Evolutionary conservation across 2,113 vertebrate species (phyloP), one percentile per base, ranked within the genome.

Genomic region (Pogonocichla stellata): DNA sequence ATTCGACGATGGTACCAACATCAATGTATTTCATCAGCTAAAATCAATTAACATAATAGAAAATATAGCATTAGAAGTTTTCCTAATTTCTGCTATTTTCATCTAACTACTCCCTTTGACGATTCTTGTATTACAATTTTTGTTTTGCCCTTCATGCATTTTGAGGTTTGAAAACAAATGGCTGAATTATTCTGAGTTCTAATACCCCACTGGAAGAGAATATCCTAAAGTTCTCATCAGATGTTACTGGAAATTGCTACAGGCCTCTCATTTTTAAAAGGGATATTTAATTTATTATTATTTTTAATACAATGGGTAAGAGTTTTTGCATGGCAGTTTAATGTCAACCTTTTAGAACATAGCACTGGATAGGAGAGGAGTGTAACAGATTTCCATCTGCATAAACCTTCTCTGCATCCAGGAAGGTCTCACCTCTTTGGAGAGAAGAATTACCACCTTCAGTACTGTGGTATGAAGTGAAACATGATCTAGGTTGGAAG

Each of bases 271-370:
- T 40, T 82, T 74, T 28, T 38, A 13, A 34, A 29, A 60, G 10
- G 3, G 8, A 3, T 60, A 15, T 23, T 65, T 43, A 36, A 3
- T 20, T 53, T 48, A 19, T 34, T 14, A 20, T 25, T 77, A 69
- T 50, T 42, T 22, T n/a, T 16, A 8, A 48, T 19, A 5, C 1
- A 62, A 14, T 5, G 3, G 2, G 3, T 25, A 20, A 33, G 7
- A 5, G 14, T 5, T 77, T 81, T 64, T 86, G 50, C 79, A 22
- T 20, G 28, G 10, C 8, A 34, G 4, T 26, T 70, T 34, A 67
- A 79, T 31, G 34, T 42, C 47, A 33, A 42, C 4, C 3, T 28
- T 42, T 69, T 19, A 83, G 38, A 78, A 70, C 6, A 13, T 8
- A 29, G 3, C 65, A 26, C 20, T 36, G 47, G 22, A 7, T 20